Base-by-base conservation (phyloP, 2,888 invertebrate genomes). In the Biston stratarius region DNA sequence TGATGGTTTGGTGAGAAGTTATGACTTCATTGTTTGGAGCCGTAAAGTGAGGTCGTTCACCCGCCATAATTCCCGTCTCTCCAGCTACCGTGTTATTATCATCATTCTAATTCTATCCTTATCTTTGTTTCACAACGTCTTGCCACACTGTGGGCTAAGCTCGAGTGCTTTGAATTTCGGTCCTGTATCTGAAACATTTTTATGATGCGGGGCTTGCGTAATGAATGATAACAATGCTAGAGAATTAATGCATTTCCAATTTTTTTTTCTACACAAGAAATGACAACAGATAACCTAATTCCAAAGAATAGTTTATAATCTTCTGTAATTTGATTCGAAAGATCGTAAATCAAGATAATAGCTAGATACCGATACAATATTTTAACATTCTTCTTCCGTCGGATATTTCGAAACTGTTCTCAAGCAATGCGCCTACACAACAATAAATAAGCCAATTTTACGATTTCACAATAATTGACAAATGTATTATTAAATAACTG, bases 41-140 rank as follows among this genome's bases (percentile, higher is more conserved):
- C 73, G 77, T 81, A 79, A 82, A 80, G 77, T 67, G 73, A 73
- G 87, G 85, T 78, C 84, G 71, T 86, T 86, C 78, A 85, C 83
- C 86, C 78, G 75, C 67, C 77, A 75, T 74, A 81, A 80, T 80
- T 79, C 78, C 75, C 63, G 67, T 64, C 64, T 70, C 73, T 72
- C 67, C 61, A 60, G 72, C 76, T 77, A 77, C 77, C 65, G 71
- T 71, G 59, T 74, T 77, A 75, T 75, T 78, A 82, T 77, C 75
- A 79, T 78, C 77, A 74, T 63, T 56, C 52, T 44, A 44, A 45
- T 75, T 49, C 78, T 77, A 74, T 77, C 77, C 82, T 85, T 85
- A 85, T 84, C 85, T 82, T 74, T 79, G 76, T 81, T 83, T 75
- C 78, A 74, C 70, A 78, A 81, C 73, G 67, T 74, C 71, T 81